Base-by-base conservation (phyloP, 1,140 invertebrate genomes). In the Drosophila littoralis region DNA sequence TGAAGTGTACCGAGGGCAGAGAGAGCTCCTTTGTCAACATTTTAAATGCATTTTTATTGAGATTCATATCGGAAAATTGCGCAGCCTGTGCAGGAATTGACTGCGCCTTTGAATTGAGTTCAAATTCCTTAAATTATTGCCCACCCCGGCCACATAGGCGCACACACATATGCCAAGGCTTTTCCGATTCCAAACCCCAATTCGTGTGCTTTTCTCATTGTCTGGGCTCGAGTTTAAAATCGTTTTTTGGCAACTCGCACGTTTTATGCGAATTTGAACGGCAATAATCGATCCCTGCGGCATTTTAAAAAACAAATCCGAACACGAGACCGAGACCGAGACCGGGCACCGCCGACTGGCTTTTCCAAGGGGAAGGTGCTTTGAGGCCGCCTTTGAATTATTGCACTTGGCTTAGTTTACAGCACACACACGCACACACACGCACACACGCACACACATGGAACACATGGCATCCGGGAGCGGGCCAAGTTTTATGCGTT, bases 301-400 rank as follows among this genome's bases (percentile, higher is more conserved):
- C 91, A 92, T 91, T 92, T 92, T 92, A 92, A 92, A 91, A 92
- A 92, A 91, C 91, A 92, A 92, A 92, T 92, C 91, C 84, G 89
- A 89, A 78, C 35, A 45, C 13, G 6, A 10, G 51, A 75, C 32
- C 22, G 28, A 35, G 13, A n/a, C n/a, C n/a, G n/a, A n/a, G n/a
- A n/a, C n/a, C n/a, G n/a, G n/a, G n/a, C n/a, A n/a, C n/a, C 50
- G 48, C 36, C 13, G 43, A 55, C 32, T 59, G 36, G 4, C 12
- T 32, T 38, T 12, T 42, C 54, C 22, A 40, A 48, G 13, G 15
- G 51, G n/a, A 32, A 40, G 42, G 51, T 46, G 52, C 28, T 22
- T 38, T 17, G 40, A 45, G 48, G 60, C 40, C 48, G 40, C 45
- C 79, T 73, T 65, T 86, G 84, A 86, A 71, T 86, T 86, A 88